Evolutionary conservation across 2,888 invertebrate genomes (phyloP), one percentile per base, ranked within the genome.

Genomic region (Apoda limacodes): DNA sequence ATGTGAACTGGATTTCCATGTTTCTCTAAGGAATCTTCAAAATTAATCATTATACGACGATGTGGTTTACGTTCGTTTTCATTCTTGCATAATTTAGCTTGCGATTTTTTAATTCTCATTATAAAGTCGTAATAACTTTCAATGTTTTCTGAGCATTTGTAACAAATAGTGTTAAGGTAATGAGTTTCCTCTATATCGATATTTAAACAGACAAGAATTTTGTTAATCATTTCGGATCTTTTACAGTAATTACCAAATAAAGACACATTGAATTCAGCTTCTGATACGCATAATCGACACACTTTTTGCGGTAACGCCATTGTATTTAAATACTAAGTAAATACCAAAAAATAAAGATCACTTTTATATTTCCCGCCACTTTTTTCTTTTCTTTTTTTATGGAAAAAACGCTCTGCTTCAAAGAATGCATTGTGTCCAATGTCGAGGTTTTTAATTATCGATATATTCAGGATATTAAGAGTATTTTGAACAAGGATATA

Each of bases 41-140:
- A 22, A 23, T 32, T 12, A 15, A 43, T 28, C 40, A 50, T 28
- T 50, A 55, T 15, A 47, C 34, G 30, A 49, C 52, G 22, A 42
- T 50, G 10, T 46, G 45, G 9, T 52, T 51, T 14, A 55, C 52
- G n/a, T n/a, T n/a, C n/a, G n/a, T n/a, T 38, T 39, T 55, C 57
- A 9, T 40, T 40, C 20, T 39, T 44, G 19, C 38, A 30, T 9
- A 53, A 35, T 27, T 46, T 54, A 3, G 46, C 51, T 40, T 78
- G 75, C 22, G 58, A 57, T 53, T 72, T 67, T 35, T 62, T 70
- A 21, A 75, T 57, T 25, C 45, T 50, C 33, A 39, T 53, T 24
- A 59, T 45, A 47, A 67, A 76, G 41, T 70, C 63, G 51, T 74
- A 64, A 48, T 64, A 70, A 40, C 56, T 64, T 44, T 75, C 74